Evolutionary conservation across 2,888 invertebrate species (phyloP).

Genomic region (Ennomos quercinarius): DNA sequence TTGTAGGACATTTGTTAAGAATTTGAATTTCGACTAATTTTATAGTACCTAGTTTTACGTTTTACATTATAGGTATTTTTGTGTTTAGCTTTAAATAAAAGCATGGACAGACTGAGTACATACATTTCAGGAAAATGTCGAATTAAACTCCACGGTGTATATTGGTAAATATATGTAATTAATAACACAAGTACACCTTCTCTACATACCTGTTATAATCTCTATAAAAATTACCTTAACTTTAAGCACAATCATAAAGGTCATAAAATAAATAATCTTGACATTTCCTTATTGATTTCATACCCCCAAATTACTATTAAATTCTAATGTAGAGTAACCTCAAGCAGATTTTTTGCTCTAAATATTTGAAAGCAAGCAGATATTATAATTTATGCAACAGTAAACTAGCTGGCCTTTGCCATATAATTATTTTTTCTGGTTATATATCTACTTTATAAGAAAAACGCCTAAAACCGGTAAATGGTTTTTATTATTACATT

Average conservation of each 20-base stretch:
- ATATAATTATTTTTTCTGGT: constrained; percentile 8
- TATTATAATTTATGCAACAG: constrained; percentile 23
- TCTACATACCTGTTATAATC: no score
- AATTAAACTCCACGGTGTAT: no score
- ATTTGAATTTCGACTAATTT: no score
- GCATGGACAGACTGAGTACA: no score
- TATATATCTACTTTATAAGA: background rate
- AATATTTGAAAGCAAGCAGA: constrained; percentile 14
- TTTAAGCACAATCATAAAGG: constrained; percentile 25
- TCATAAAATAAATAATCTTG: constrained; percentile 26
- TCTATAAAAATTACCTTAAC: background rate
- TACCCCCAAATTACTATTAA: constrained; percentile 13
- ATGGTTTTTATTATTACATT: no score
- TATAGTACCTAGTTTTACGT: no score
- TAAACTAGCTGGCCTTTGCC: constrained; percentile 23
- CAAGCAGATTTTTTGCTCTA: constrained; percentile 19
- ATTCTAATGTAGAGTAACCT: constrained; percentile 12
- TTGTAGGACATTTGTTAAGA: no score
- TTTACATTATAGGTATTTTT: no score
- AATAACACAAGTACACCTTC: no score
- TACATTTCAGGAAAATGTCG: no score
- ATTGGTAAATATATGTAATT: no score
- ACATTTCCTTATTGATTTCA: constrained; percentile 37
- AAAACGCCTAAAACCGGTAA: background rate
- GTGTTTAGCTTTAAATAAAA: no score